These are phyloP conservation scores for Sylvia borin DNA, from an alignment of 2,797 vertebrate genomes.

Conservation along the genomic window DNA sequence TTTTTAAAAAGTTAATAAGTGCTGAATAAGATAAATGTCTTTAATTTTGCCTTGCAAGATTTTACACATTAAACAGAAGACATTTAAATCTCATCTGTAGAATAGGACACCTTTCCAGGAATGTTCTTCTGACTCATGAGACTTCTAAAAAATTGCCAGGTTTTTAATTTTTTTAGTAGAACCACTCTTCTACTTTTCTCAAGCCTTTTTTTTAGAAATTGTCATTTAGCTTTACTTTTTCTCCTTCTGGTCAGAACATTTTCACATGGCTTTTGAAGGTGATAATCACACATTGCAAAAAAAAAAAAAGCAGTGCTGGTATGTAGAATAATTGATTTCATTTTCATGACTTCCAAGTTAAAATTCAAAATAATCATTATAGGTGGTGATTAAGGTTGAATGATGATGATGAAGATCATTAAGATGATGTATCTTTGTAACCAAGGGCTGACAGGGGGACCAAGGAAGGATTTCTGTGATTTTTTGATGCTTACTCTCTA, in stretches of 20 bases:
- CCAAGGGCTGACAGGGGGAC: not conserved
- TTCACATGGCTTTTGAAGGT: not conserved
- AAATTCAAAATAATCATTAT: not conserved
- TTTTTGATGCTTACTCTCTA: not conserved
- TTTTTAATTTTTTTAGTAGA: conserved; percentile 2
- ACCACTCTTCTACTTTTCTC: not conserved
- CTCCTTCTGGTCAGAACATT: not conserved
- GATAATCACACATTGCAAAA: not conserved
- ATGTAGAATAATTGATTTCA: not conserved
- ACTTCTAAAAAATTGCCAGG: not conserved
- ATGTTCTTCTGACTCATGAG: not conserved
- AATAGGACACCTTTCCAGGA: not conserved
- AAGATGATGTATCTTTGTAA: not conserved
- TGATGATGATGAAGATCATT: not conserved
- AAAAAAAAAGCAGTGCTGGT: not conserved
- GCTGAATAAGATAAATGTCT: not conserved
- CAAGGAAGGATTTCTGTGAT: not conserved
- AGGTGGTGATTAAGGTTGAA: not conserved
- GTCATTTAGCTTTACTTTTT: not conserved
- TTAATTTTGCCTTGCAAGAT: not conserved
- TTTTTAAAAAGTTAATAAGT: not conserved
- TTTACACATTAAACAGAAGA: not conserved
- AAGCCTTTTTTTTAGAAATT: not conserved
- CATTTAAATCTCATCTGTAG: not conserved
- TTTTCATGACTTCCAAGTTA: not conserved